Evolutionary conservation across 2,888 invertebrate genomes (phyloP).

Genomic region (Cenopis cana): DNA sequence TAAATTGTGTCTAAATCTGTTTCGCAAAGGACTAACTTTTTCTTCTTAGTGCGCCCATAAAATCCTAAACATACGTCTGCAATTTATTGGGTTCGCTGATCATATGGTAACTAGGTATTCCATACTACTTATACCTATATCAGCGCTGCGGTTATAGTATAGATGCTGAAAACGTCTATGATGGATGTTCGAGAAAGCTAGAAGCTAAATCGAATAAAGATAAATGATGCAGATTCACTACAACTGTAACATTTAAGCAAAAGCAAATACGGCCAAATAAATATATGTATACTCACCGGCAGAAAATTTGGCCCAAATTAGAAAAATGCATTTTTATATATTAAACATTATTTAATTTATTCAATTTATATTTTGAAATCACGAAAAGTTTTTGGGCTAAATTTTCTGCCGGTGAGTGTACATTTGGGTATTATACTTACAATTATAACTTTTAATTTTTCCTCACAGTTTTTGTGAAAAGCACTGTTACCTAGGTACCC

Average conservation of each 20-base stretch:
- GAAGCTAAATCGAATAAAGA: slow-evolving; percentile 5
- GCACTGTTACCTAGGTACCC: too few species aligned
- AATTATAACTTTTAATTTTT: too few species aligned
- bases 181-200: slow-evolving; percentile 1
- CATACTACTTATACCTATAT: background rate
- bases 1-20: too few species aligned
- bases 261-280: background rate
- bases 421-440: too few species aligned
- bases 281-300: background rate
- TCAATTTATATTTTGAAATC: too few species aligned
- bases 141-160: background rate
- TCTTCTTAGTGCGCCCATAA: background rate
- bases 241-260: background rate
- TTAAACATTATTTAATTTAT: too few species aligned
- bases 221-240: background rate
- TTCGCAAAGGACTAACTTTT: background rate
- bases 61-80: background rate
- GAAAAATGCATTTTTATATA: too few species aligned
- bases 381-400: too few species aligned
- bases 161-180: slow-evolving; percentile 6
- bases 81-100: too few species aligned
- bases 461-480: too few species aligned
- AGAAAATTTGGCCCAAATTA: too few species aligned
- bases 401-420: too few species aligned
- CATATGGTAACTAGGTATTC: slow-evolving; percentile 3